These are phyloP conservation scores for Aurelia sp. DNA, from an alignment of 30 jellyfish, hydroid and myxozoan species.

Conservation along the genomic window DNA sequence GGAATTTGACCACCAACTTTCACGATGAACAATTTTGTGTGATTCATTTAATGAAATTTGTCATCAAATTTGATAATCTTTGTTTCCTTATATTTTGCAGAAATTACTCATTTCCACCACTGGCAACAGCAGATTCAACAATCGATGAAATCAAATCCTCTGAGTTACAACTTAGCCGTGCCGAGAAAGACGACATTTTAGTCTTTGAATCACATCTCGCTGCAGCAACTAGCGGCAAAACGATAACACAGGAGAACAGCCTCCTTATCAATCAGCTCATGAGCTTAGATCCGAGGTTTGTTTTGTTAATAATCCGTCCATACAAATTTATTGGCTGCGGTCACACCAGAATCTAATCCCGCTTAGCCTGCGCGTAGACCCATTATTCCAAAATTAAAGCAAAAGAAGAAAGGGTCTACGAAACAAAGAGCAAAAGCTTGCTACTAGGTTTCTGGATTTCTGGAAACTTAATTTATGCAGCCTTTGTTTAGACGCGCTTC, in stretches of 20 bases:
- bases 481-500: too few relatives aligned
- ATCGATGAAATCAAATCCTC: constrained; percentile 69
- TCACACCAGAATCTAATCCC: too few relatives aligned
- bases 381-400: too few relatives aligned
- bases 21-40: too few relatives aligned
- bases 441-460: too few relatives aligned
- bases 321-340: too few relatives aligned
- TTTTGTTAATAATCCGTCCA: neutral
- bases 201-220: constrained; percentile 94
- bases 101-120: constrained; percentile 85
- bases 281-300: constrained; percentile 87
- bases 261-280: constrained; percentile 84
- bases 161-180: constrained; percentile 84
- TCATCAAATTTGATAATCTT: constrained; percentile 2
- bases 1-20: too few relatives aligned
- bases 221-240: constrained; percentile 91
- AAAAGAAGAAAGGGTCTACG: too few relatives aligned
- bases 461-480: too few relatives aligned
- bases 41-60: neutral
- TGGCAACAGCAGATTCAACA: constrained; percentile 73
- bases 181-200: constrained; percentile 92
- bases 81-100: constrained; percentile 22
- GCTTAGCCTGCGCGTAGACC: too few relatives aligned
- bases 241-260: constrained; percentile 88
- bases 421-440: too few relatives aligned